These are phyloP conservation scores for Melanotaenia boesemani DNA, from an alignment of 2,797 vertebrate species.

Conservation along the genomic window DNA sequence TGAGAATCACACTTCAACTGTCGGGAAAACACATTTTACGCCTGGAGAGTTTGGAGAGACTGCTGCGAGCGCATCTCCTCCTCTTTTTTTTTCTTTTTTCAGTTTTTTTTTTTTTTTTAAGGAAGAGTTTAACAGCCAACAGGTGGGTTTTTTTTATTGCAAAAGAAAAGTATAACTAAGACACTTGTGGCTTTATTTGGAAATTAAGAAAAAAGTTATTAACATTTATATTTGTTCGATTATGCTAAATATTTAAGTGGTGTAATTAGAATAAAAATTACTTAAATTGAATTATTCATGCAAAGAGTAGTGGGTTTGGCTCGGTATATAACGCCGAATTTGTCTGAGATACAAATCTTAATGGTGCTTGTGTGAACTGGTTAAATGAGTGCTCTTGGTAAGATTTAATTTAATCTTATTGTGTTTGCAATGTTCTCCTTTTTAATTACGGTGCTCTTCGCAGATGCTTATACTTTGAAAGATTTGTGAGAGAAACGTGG, in stretches of 20 bases:
- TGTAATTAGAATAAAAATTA: background rate
- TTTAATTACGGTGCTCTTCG: conserved; percentile 11
- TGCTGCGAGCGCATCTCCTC: background rate
- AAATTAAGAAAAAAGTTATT: conserved; percentile 40
- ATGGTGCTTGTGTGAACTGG: background rate
- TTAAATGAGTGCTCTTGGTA: background rate
- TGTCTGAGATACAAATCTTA: background rate
- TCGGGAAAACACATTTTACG: conserved; percentile 56
- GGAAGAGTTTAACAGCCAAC: conserved; percentile 48
- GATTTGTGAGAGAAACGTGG: background rate
- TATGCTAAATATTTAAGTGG: background rate
- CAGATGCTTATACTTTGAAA: background rate
- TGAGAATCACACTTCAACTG: conserved; percentile 37
- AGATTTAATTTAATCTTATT: background rate
- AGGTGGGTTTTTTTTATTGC: conserved; percentile 52
- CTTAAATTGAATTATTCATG: conserved; percentile 1
- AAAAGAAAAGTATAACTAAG: background rate
- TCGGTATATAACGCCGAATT: too few species aligned
- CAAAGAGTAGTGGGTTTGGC: background rate
- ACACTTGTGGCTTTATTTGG: background rate
- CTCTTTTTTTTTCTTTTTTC: background rate
- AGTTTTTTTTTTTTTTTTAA: background rate
- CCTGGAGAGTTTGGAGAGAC: conserved; percentile 55
- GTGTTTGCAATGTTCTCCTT: background rate
- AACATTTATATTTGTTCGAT: background rate